Evolutionary conservation across 2,113 vertebrate species (phyloP).

Genomic region (Rhagologus leucostigma): DNA sequence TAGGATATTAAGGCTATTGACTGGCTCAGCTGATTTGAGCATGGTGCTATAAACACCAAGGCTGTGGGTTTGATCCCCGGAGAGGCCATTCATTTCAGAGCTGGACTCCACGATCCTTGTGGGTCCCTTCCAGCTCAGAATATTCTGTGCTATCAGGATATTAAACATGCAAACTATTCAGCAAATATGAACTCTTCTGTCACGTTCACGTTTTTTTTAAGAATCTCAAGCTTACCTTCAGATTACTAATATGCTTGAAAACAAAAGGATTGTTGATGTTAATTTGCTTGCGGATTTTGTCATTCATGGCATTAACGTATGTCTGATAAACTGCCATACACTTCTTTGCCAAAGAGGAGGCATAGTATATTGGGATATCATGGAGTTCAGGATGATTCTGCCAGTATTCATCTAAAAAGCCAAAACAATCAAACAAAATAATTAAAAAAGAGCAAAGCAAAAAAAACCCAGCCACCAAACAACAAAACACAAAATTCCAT

Average conservation of each 20-base stretch:
- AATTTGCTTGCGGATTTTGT: constrained; percentile 98
- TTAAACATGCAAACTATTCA: not conserved
- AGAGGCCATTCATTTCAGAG: not conserved
- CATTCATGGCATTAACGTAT: constrained; percentile 97
- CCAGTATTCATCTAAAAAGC: constrained; percentile 91
- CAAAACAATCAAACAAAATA: not conserved
- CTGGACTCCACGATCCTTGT: not conserved
- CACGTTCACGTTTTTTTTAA: not conserved
- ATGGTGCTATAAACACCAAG: not conserved
- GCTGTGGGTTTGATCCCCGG: no score
- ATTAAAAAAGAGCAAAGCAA: not conserved
- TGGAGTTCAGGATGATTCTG: constrained; percentile 98
- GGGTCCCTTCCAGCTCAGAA: not conserved
- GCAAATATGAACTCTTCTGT: not conserved
- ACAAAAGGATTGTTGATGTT: constrained; percentile 98
- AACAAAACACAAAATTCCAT: not conserved
- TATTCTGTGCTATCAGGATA: not conserved
- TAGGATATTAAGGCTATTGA: not conserved
- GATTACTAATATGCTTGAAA: constrained; percentile 98
- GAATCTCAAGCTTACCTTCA: constrained; percentile 80
- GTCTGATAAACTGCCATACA: constrained; percentile 99
- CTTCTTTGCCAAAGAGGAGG: constrained; percentile 95
- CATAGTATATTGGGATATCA: constrained; percentile 97
- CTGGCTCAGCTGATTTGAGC: not conserved
- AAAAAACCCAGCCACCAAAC: not conserved